Evolutionary conservation across 2,888 invertebrate species (phyloP), one percentile per base, ranked within the genome.

Genomic region (Conus canariensis): DNA sequence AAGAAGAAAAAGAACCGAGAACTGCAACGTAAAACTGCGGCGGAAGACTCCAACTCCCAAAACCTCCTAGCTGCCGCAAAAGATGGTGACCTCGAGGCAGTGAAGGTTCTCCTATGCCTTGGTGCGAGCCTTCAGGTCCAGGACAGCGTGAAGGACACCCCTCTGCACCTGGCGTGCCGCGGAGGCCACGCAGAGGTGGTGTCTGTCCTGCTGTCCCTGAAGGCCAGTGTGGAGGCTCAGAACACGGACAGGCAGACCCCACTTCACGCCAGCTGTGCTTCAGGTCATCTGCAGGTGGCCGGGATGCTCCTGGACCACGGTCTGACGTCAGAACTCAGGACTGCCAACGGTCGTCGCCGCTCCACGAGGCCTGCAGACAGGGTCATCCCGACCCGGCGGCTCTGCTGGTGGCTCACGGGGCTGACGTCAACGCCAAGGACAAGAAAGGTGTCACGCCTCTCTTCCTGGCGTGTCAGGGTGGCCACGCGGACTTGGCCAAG

Each of bases 171-270:
- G n/a, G 88, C 82, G 5, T 16, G 30, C 30, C 60, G 45, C 4
- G n/a, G 19, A 30, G 88, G 88, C 19, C 88, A 82, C 88, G n/a
- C 93, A 59, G 91, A 92, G 22, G 91, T 94, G 77, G 90, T 94
- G 56, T 91, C 93, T 90, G 91, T 88, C 16, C 89, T 95, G n/a
- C 77, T 94, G 25, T 92, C 94, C 67, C 91, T 92, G 30, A 93
- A 93, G 22, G 93, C 94, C 0, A 93, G 94, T 56, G 92, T 94
- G 2, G 93, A 94, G 90, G 93, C 93, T 19, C 92, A 93, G 86
- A 94, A 94, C 90, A 93, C 93, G 90, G 93, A 94, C 70, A 94
- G 94, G 0, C 91, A 91, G 56, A 94, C 94, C 25, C 93, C 94
- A 0, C 90, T 94, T 45, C 93, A 93, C 56, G 92, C 88, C 8